phyloP scores from a whole-genome alignment of 2,113 vertebrate species.

The Austrofundulus limnaeus region DNA sequence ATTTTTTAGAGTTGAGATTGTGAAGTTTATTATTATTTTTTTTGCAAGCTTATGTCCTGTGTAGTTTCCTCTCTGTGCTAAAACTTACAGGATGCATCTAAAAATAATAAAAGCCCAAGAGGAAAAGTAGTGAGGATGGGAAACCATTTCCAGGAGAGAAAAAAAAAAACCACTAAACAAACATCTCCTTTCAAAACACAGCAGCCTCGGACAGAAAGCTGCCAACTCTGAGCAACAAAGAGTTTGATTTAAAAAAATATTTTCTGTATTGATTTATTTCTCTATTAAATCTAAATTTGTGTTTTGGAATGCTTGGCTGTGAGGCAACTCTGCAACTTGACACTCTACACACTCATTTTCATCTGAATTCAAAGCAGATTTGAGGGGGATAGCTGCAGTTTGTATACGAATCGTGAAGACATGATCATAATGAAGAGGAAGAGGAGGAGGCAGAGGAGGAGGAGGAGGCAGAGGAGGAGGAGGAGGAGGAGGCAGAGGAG shows the following conservation, averaged over 20 bases:
- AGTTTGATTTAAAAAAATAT: not conserved
- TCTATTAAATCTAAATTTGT: not conserved
- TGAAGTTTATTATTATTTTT: too few relatives aligned
- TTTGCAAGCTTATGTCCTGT: constrained; percentile 19
- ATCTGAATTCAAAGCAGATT: constrained; percentile 39
- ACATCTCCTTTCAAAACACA: constrained; percentile 15
- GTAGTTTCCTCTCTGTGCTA: constrained; percentile 34
- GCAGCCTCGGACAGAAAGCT: constrained; percentile 2
- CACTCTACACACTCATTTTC: constrained; percentile 36
- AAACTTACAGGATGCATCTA: constrained; percentile 50
- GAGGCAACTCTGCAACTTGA: not conserved
- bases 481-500: constrained; percentile 16
- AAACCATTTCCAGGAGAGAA: constrained; percentile 42
- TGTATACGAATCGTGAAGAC: constrained; percentile 28
- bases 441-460: constrained; percentile 23
- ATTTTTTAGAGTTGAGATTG: too few relatives aligned
- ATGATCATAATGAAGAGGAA: constrained; percentile 29
- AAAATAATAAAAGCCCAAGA: constrained; percentile 52
- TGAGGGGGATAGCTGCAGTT: constrained; percentile 18
- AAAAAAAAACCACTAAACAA: constrained; percentile 28
- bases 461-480: constrained; percentile 32
- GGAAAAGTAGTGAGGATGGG: constrained; percentile 50
- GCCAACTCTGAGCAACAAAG: constrained; percentile 2
- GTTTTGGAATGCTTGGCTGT: not conserved
- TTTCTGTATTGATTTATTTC: not conserved